phyloP scores from a whole-genome alignment of 2,888 invertebrate genomes.

The Drosophila conformis region DNA sequence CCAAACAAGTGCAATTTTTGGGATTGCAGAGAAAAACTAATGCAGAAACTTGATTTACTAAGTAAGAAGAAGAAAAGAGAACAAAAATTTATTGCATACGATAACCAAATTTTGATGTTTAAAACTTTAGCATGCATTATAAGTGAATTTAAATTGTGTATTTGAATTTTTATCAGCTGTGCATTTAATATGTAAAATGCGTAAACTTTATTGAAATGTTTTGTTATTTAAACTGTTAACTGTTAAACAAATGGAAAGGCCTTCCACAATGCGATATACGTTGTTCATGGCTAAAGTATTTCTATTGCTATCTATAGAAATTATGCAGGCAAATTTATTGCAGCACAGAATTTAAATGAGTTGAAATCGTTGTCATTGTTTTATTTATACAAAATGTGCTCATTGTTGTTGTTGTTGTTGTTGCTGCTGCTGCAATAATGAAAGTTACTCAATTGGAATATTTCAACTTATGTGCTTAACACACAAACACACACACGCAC shows the following conservation, averaged over 20 bases:
- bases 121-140: background rate
- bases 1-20: background rate
- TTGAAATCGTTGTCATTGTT: conserved; percentile 76
- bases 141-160: conserved; percentile 5
- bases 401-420: conserved; percentile 38
- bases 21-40: background rate
- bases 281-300: conserved; percentile 15
- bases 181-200: conserved; percentile 50
- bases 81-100: background rate
- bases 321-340: conserved; percentile 76
- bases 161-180: conserved; percentile 24
- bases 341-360: conserved; percentile 75
- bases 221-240: conserved; percentile 11
- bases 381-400: conserved; percentile 72
- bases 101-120: background rate
- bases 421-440: conserved; percentile 72
- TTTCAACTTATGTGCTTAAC: conserved; percentile 81
- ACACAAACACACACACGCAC: conserved; percentile 39
- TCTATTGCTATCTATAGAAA: conserved; percentile 64
- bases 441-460: conserved; percentile 81
- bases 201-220: conserved; percentile 54
- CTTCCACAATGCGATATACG: conserved; percentile 17
- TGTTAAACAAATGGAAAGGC: conserved; percentile 14
- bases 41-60: background rate
- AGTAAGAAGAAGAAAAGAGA: background rate